These are phyloP conservation scores for Gymnobelideus leadbeateri DNA, from an alignment of 2,113 vertebrate species.

Conservation along the genomic window DNA sequence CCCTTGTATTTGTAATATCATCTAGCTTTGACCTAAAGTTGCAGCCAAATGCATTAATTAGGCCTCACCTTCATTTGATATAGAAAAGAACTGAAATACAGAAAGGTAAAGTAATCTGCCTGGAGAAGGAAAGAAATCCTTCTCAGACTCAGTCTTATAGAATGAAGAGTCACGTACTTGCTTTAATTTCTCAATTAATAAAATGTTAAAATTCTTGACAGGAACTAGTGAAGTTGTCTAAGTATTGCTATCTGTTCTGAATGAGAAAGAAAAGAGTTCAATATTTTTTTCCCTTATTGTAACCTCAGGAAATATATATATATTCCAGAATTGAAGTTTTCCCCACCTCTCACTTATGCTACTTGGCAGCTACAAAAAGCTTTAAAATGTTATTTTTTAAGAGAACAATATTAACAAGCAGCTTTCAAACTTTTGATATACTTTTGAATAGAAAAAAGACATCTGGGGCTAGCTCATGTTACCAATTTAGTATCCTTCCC, in stretches of 20 bases:
- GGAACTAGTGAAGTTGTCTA: conserved; percentile 48
- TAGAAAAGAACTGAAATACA: background rate
- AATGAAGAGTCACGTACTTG: background rate
- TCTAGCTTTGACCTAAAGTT: background rate
- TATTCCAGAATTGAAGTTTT: background rate
- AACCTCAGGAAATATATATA: conserved; percentile 5
- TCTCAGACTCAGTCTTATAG: background rate
- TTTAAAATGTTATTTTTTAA: conserved; percentile 53
- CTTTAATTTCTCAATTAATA: conserved; percentile 26
- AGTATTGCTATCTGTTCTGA: conserved; percentile 48
- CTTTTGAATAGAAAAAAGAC: conserved; percentile 55
- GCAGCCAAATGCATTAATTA: background rate
- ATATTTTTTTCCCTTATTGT: conserved; percentile 32
- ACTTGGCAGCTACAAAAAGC: conserved; percentile 57
- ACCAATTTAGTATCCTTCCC: conserved; percentile 38
- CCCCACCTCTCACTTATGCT: conserved; percentile 10
- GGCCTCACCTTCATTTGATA: background rate
- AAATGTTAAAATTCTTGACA: conserved; percentile 54
- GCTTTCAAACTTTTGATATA: conserved; percentile 67
- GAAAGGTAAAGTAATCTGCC: background rate
- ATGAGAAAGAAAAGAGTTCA: conserved; percentile 37
- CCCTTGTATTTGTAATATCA: background rate
- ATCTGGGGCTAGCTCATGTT: background rate
- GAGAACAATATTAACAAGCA: conserved; percentile 59
- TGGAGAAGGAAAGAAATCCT: background rate